These are phyloP conservation scores for Spizaetus ornatus DNA, from an alignment of 2,113 vertebrate genomes.

Conservation along the genomic window DNA sequence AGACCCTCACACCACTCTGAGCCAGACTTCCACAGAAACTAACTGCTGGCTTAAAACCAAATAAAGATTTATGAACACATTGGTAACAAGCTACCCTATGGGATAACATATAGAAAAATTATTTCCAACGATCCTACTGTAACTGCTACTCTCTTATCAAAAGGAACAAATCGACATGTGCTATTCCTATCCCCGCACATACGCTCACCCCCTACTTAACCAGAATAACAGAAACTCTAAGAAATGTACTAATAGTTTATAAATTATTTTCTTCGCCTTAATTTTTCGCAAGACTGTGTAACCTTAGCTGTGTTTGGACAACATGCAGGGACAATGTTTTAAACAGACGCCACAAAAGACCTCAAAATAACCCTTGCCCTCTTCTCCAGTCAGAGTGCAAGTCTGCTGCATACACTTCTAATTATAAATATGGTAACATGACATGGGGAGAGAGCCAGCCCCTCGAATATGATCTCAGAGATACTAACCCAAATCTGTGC, in stretches of 20 bases:
- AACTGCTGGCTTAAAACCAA: not conserved
- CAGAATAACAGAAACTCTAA: not conserved
- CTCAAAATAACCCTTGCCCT: conserved; percentile 35
- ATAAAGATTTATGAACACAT: not conserved
- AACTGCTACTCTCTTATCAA: not conserved
- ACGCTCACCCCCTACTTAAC: not conserved
- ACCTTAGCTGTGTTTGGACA: not conserved
- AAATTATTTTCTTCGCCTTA: not conserved
- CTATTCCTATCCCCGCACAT: not conserved
- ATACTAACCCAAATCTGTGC: conserved; percentile 5
- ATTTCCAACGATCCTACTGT: not conserved
- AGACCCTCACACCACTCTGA: not conserved
- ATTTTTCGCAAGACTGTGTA: not conserved
- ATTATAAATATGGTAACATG: conserved; percentile 51
- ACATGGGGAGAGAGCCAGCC: not conserved
- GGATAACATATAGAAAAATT: not conserved
- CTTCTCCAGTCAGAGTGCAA: not conserved
- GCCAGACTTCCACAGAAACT: not conserved
- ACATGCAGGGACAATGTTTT: not conserved
- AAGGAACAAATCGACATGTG: not conserved
- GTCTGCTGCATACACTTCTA: not conserved
- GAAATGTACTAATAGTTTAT: not conserved
- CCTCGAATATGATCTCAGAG: not conserved
- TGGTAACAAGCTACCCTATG: not conserved
- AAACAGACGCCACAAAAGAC: not conserved